Evolutionary conservation across 2,888 invertebrate species (phyloP), one percentile per base, ranked within the genome.

Genomic region (Drosophila kambysellisi): DNA sequence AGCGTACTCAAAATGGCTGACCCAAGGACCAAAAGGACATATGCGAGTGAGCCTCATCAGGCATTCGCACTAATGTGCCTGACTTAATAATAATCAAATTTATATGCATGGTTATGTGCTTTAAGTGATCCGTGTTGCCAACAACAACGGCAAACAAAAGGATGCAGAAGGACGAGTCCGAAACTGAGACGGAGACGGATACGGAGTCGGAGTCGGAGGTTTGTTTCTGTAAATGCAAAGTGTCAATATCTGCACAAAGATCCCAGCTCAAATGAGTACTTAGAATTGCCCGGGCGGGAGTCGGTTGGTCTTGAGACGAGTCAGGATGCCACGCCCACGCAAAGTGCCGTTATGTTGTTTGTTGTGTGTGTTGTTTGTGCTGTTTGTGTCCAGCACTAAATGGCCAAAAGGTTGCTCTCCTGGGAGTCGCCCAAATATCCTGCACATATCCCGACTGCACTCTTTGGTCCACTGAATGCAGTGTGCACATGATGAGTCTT

Each of bases 21-120:
- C 84, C 84, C 57, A 57, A 68, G 67, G 67, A 69, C 37, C 56
- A 15, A 58, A 66, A 59, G 70, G 71, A 68, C 43, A 43, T 46
- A 39, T 48, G 65, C 50, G 57, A 35, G 37, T 8, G 39, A 51
- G 70, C 32, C 74, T 81, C 89, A 88, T 88, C 82, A 90, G 89
- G 81, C 75, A 88, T 88, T 82, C 90, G 61, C 76, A 88, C 88
- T 90, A 90, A 88, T 88, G 91, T 90, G 82, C 83, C 72, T 82
- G 90, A 90, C 89, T 91, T 91, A 91, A 91, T 91, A 91, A 91
- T 91, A 91, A 91, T 91, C 91, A 91, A 91, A 91, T 91, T 91
- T 91, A 91, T 91, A 91, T 91, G 92, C 92, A 92, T 91, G 91
- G 92, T 92, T 92, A 92, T 92, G 91, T 91, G 85, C 87, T 90